Evolutionary conservation across 2,888 invertebrate species (phyloP).

Genomic region (Branchipolynoe longqiensis): DNA sequence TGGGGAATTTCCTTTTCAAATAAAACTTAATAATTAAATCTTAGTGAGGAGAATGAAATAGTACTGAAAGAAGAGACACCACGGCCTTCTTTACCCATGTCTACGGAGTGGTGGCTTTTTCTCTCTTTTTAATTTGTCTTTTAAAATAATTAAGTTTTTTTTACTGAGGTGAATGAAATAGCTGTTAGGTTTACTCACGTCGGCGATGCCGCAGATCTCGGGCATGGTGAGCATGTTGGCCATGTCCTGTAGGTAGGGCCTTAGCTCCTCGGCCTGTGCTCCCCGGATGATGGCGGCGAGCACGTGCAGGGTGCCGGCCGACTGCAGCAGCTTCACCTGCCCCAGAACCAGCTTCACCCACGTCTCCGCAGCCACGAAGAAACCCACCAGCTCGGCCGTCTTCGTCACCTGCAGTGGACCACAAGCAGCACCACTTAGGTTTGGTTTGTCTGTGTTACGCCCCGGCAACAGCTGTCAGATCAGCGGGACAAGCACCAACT

Average conservation of each 20-base stretch:
- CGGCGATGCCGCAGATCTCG: conserved; percentile 62
- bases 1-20: too few relatives aligned
- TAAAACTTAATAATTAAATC: too few relatives aligned
- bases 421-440: too few relatives aligned
- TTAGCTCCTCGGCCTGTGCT: conserved; percentile 76
- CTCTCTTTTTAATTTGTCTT: background rate
- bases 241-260: conserved; percentile 83
- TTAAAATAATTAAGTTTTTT: background rate
- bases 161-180: background rate
- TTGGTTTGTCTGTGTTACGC: too few relatives aligned
- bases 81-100: too few relatives aligned
- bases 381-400: conserved; percentile 88
- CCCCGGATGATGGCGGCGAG: conserved; percentile 76
- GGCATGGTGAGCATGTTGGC: conserved; percentile 59
- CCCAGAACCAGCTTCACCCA: conserved; percentile 85
- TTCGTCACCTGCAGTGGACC: conserved; percentile 67
- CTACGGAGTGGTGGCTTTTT: too few relatives aligned
- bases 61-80: too few relatives aligned
- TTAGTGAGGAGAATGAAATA: too few relatives aligned
- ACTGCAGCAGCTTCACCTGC: conserved; percentile 65
- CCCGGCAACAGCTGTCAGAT: too few relatives aligned
- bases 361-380: conserved; percentile 87
- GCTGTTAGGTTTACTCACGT: conserved; percentile 62
- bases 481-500: too few relatives aligned
- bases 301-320: conserved; percentile 74